Conservation (phyloP, 2,888 invertebrate species). For the Coelinius sp. region DNA sequence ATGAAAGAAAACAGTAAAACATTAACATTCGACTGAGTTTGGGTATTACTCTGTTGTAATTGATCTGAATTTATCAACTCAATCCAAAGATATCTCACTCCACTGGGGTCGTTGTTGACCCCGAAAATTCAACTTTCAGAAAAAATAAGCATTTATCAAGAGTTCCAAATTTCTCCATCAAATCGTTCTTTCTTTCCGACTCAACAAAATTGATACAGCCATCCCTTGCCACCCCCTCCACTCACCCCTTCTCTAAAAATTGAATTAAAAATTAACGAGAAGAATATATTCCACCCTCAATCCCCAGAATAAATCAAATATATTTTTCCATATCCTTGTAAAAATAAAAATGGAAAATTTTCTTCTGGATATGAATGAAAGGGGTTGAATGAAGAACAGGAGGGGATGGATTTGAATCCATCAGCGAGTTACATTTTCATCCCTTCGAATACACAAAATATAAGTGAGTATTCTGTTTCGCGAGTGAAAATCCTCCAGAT, state of each 20-base stretch:
- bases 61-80: too few relatives aligned
- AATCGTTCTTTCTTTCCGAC: not conserved
- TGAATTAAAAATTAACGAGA: constrained; percentile 8
- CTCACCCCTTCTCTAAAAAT: constrained; percentile 7
- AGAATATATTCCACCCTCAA: not conserved
- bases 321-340: not conserved
- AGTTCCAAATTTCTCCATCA: not conserved
- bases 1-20: too few relatives aligned
- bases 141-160: too few relatives aligned
- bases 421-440: constrained; percentile 29
- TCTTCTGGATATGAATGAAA: constrained; percentile 7
- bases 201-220: too few relatives aligned
- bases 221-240: not conserved
- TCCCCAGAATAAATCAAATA: not conserved
- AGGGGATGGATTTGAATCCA: constrained; percentile 14
- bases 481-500: constrained; percentile 36
- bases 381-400: not conserved
- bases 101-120: too few relatives aligned
- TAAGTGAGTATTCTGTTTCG: constrained; percentile 34
- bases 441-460: constrained; percentile 14
- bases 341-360: constrained; percentile 17
- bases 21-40: too few relatives aligned
- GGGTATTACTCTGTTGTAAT: too few relatives aligned
- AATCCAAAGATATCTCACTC: too few relatives aligned
- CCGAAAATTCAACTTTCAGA: too few relatives aligned